Base-by-base conservation (phyloP, 2,797 vertebrate species). In the Eurystomus glaucurus region DNA sequence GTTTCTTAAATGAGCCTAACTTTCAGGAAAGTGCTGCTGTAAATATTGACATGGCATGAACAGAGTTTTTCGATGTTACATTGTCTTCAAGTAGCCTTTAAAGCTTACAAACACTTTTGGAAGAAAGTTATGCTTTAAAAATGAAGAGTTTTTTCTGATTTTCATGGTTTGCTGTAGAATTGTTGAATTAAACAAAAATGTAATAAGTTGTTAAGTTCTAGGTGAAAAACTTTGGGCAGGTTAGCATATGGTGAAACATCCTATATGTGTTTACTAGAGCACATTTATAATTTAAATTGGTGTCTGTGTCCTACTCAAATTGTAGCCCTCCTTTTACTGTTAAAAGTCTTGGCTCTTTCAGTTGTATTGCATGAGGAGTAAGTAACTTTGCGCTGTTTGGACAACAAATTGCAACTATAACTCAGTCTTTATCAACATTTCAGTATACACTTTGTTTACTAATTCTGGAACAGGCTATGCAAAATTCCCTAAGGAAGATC, bases 401-500 rank as follows among this genome's bases (percentile, higher is more conserved):
- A 31, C 37, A 90, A 76, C n/a, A 90, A 76, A 62, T 86, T 88
- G 54, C 61, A 86, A 75, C 69, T 86, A 14, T 78, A 93, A 69
- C 37, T 85, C 14, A 12, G 19, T 33, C 39, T 92, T 74, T 91
- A 72, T 52, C 8, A 11, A 39, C 0, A 0, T 92, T 91, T 85
- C 80, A 45, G 66, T 87, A 76, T 88, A 80, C 31, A 21, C 2
- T 96, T 90, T 57, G 50, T 90, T 93, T 88, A 33, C 82, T 85
- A 61, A 33, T 93, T 89, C 83, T 80, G 81, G 77, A 85, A 57
- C 6, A 22, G 39, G 10, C 74, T 85, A 13, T 79, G 50, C 89
- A 77, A 87, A 83, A 92, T 94, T 94, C 68, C 48, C 33, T 6
- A 54, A 14, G 85, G 81, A 93, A 68, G 64, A n/a, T 76, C 70